Conservation (phyloP, 2,888 invertebrate species). For the Allygus modestus region DNA sequence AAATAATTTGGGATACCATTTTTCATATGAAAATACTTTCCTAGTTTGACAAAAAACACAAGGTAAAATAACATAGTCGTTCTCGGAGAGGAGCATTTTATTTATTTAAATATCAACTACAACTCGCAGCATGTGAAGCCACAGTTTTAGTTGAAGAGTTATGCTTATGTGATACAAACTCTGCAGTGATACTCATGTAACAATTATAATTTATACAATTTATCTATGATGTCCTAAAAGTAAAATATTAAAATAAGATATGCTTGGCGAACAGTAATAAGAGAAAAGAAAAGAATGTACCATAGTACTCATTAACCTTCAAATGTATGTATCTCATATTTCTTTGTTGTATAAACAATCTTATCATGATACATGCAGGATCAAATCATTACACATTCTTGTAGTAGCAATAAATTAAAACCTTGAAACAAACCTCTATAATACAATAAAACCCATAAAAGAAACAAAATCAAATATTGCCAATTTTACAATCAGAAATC, state of each 20-base stretch:
- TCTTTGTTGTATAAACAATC: too few relatives aligned
- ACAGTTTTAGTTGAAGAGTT: neutral
- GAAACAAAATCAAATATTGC: too few relatives aligned
- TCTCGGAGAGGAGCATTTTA: neutral
- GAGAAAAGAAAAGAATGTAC: neutral
- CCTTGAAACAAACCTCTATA: too few relatives aligned
- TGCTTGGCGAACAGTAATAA: neutral
- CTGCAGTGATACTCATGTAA: too few relatives aligned
- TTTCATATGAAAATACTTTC: neutral
- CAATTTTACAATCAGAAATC: too few relatives aligned
- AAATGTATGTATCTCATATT: too few relatives aligned
- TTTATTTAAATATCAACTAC: slow-evolving; percentile 11
- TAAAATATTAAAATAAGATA: neutral
- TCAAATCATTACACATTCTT: too few relatives aligned
- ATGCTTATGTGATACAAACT: neutral
- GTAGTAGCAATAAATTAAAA: too few relatives aligned
- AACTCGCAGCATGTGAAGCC: neutral
- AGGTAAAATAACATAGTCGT: slow-evolving; percentile 26
- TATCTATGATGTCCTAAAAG: neutral
- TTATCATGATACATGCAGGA: too few relatives aligned
- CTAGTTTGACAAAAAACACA: neutral
- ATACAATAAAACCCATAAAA: too few relatives aligned
- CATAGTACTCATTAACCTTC: neutral
- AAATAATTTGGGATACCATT: neutral
- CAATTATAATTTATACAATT: neutral